Evolutionary conservation across 1,140 invertebrate genomes (phyloP).

Genomic region (Danaus plexippus): DNA sequence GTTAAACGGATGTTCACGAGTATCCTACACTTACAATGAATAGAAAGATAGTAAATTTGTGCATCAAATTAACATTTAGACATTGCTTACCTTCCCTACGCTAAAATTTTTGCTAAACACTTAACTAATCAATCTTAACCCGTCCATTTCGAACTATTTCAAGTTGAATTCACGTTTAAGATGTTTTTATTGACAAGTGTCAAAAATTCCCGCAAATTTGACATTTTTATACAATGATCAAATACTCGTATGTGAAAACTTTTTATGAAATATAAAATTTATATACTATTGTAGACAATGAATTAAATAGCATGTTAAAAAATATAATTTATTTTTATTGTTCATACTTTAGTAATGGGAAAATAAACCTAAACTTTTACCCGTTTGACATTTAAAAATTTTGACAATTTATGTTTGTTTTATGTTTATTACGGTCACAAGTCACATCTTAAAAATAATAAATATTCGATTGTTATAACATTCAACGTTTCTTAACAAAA

Average conservation of each 20-base stretch:
- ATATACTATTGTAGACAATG: too few relatives aligned
- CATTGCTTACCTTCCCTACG: constrained; percentile 36
- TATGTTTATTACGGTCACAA: too few relatives aligned
- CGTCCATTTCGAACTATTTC: constrained; percentile 33
- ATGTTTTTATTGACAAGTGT: constrained; percentile 70
- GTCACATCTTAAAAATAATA: too few relatives aligned
- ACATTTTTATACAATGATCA: constrained; percentile 32
- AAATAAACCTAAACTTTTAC: too few relatives aligned
- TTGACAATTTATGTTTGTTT: too few relatives aligned
- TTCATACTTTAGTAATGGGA: too few relatives aligned
- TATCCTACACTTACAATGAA: constrained; percentile 33
- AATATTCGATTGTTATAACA: too few relatives aligned
- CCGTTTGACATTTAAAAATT: too few relatives aligned
- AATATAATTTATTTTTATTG: too few relatives aligned
- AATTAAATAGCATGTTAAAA: too few relatives aligned
- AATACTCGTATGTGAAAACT: neutral
- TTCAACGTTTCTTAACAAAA: too few relatives aligned
- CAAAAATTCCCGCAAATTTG: constrained; percentile 69
- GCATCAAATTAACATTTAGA: constrained; percentile 32
- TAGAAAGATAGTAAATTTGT: constrained; percentile 38
- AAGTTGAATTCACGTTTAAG: constrained; percentile 41
- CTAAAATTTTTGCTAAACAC: constrained; percentile 29
- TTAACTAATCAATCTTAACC: constrained; percentile 27
- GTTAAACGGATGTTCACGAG: constrained; percentile 48
- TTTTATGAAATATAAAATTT: too few relatives aligned